A percentile compares a stretch with the other conserved stretches of the same genome.
These are phyloP conservation scores for Eristalis intricaria DNA, from an alignment of 2,888 invertebrate genomes.

Conservation along the genomic window DNA sequence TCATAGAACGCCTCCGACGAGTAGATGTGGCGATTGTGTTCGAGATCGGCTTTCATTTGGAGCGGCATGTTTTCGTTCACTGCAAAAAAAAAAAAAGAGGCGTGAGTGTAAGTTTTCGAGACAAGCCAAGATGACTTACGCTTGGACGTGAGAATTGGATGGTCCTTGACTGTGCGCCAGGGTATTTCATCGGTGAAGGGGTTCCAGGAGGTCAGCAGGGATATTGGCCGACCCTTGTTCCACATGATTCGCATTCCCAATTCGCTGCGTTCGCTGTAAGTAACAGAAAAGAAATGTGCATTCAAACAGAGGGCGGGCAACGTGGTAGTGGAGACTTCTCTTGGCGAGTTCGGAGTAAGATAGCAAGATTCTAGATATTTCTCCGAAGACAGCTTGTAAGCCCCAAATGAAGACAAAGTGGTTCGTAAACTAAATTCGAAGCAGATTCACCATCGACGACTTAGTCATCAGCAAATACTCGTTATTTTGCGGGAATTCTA, in stretches of 20 bases:
- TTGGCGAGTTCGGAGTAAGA: no score
- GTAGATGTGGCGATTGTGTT: slow-evolving; percentile 69
- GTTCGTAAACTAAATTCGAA: no score
- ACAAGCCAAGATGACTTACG: slow-evolving; percentile 80
- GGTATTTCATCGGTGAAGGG: slow-evolving; percentile 91
- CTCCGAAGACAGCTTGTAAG: no score
- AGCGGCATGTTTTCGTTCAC: slow-evolving; percentile 61
- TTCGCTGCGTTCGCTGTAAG: slow-evolving; percentile 86
- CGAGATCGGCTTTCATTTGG: slow-evolving; percentile 66
- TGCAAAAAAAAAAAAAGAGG: slow-evolving; percentile 21
- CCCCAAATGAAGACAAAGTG: no score
- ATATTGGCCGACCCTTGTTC: slow-evolving; percentile 87
- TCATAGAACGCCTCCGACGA: slow-evolving; percentile 76
- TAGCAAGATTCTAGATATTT: no score
- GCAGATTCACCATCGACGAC: no score
- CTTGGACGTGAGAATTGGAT: slow-evolving; percentile 89
- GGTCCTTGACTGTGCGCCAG: slow-evolving; percentile 89
- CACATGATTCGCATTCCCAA: slow-evolving; percentile 89
- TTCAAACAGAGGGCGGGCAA: no score
- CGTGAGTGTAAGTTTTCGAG: neutral
- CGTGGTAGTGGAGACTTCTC: no score
- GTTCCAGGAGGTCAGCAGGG: slow-evolving; percentile 90
- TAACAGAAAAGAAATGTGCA: no score
- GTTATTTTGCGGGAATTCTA: no score
- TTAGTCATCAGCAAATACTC: no score